A percentile compares a stretch with the other conserved stretches of the same genome.
These are phyloP conservation scores for Trichomalopsis sarcophagae DNA, from an alignment of 1,140 invertebrate genomes.

Conservation along the genomic window DNA sequence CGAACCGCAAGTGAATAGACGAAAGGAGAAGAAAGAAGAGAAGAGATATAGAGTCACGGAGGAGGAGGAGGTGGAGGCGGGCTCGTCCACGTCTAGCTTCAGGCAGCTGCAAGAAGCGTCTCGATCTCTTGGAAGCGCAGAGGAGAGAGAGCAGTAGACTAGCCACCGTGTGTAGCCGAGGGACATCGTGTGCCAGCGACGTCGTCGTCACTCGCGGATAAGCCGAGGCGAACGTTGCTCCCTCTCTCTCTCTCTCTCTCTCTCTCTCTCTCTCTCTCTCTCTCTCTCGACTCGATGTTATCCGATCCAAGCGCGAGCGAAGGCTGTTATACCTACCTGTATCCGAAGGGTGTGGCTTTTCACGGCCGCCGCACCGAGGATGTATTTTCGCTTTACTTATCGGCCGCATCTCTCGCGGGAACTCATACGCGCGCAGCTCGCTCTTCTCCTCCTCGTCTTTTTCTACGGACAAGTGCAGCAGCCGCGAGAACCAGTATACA, in stretches of 20 bases:
- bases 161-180: not conserved
- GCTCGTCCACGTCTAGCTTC: not conserved
- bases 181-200: not conserved
- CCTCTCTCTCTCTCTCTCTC: not conserved
- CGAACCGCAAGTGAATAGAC: slow-evolving; percentile 3
- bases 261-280: not conserved
- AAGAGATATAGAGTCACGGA: not conserved
- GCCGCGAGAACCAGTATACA: too few species aligned
- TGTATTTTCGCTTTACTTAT: slow-evolving; percentile 45
- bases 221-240: slow-evolving; percentile 9
- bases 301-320: slow-evolving; percentile 55
- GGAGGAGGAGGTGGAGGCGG: not conserved
- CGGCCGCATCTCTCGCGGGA: not conserved
- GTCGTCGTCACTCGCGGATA: slow-evolving; percentile 23
- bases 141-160: too few species aligned
- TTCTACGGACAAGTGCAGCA: not conserved
- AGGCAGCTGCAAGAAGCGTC: not conserved
- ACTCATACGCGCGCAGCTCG: not conserved
- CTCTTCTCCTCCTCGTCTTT: not conserved
- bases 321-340: slow-evolving; percentile 39
- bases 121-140: not conserved
- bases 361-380: slow-evolving; percentile 22
- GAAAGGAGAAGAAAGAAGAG: not conserved
- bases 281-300: slow-evolving; percentile 52
- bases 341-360: slow-evolving; percentile 59